These are phyloP conservation scores for Myotis myotis DNA, from an alignment of 2,797 vertebrate species.

Conservation along the genomic window DNA sequence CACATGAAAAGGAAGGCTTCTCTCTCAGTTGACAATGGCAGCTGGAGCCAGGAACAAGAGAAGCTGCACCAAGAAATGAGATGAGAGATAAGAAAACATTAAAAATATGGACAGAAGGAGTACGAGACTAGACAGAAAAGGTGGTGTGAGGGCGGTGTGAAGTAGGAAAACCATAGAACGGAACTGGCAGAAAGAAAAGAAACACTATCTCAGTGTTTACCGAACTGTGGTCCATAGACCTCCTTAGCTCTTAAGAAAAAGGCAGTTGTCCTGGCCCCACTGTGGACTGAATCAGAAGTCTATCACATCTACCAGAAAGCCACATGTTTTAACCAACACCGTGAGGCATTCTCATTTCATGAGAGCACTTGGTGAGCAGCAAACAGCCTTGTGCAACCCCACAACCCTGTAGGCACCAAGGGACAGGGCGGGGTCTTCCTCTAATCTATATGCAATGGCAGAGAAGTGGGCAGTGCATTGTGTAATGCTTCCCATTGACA, in stretches of 20 bases:
- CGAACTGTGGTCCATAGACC: neutral
- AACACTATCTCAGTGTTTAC: neutral
- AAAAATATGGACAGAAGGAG: neutral
- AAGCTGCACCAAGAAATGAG: neutral
- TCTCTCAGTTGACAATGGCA: neutral
- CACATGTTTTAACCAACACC: neutral
- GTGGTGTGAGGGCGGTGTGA: neutral
- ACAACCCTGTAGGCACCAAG: neutral
- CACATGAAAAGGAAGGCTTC: neutral
- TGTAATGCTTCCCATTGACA: neutral
- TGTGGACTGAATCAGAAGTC: neutral
- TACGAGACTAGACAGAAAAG: neutral
- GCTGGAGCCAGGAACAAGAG: neutral
- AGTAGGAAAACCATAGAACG: neutral
- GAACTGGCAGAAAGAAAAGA: neutral
- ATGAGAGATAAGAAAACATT: neutral
- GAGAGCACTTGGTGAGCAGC: neutral
- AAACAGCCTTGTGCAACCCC: neutral
- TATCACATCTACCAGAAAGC: neutral
- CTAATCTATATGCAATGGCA: neutral
- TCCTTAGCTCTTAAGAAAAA: neutral
- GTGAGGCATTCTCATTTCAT: neutral
- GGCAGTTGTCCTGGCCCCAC: neutral
- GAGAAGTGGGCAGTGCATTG: neutral
- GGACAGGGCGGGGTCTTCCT: neutral